Evolutionary conservation across 2,113 vertebrate species (phyloP), one percentile per base, ranked within the genome.

Genomic region (Chaetodon auriga): DNA sequence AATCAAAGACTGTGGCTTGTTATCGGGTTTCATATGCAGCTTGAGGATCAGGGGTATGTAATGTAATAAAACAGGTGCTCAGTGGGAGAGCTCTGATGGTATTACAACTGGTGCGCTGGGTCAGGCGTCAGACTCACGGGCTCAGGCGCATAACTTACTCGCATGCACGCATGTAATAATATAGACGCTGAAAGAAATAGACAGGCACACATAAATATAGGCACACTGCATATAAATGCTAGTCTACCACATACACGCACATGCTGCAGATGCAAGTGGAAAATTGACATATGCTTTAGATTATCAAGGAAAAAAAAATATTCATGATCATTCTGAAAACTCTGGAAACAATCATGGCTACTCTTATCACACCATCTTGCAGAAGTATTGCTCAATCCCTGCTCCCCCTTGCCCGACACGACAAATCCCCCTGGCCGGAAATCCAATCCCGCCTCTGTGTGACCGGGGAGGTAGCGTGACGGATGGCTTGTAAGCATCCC

Each of bases 11-110:
- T 64, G 68, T 4, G 65, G 84, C 81, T 94, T 89, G 89, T 90
- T 92, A 90, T 92, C 81, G 36, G 76, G 81, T 93, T 91, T 92
- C 91, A 92, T 92, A 92, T 87, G 89, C 87, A 89, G 90, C 90
- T 71, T 11, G 89, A 90, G 90, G 90, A 93, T 91, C 85, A 74
- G 78, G 70, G 77, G 30, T 62, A 83, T 75, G 87, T 86, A 90
- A 90, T 82, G 83, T 72, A 87, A 87, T 93, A 93, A 93, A 94
- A 84, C 71, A 77, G 82, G 53, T 69, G 82, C 84, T 90, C 81
- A 30, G 80, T 43, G 74, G 85, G 87, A 87, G 81, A 81, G 71
- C 82, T 68, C 65, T 68, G 85, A 85, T 70, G 82, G 85, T 88
- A 88, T 93, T 93, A 92, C 86, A 54, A 25, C 76, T 79, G 82